These are phyloP conservation scores for Anarsia innoxiella DNA, from an alignment of 2,888 invertebrate genomes.

Conservation along the genomic window DNA sequence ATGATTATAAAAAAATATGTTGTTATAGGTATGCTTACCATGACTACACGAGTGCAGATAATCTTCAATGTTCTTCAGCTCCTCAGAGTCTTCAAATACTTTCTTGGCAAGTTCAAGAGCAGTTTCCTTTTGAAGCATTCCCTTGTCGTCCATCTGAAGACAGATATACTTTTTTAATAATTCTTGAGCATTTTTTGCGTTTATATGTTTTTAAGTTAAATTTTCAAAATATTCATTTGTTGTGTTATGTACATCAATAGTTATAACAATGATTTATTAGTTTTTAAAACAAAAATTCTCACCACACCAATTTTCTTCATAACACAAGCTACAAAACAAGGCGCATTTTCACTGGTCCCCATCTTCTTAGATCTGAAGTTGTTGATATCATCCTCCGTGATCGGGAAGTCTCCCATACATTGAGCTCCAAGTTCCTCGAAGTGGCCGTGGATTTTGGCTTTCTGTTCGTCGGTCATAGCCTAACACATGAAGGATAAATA, in stretches of 20 bases:
- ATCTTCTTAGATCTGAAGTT: slow-evolving; percentile 34
- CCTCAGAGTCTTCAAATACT: slow-evolving; percentile 48
- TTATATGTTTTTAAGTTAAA: no score
- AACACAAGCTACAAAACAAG: slow-evolving; percentile 57
- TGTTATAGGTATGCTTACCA: no score
- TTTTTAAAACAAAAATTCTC: slow-evolving; percentile 19
- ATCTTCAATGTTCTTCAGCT: slow-evolving; percentile 42
- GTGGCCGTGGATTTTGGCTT: slow-evolving; percentile 38
- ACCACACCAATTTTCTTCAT: slow-evolving; percentile 51
- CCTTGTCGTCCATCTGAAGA: slow-evolving; percentile 47
- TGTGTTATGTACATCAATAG: no score
- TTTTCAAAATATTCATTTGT: no score
- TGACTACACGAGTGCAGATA: slow-evolving; percentile 51
- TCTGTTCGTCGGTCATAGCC: slow-evolving; percentile 57
- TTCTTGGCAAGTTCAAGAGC: slow-evolving; percentile 44
- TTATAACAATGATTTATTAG: no score
- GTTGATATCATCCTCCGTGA: slow-evolving; percentile 43
- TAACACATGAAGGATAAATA: no score
- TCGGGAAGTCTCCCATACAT: slow-evolving; percentile 39
- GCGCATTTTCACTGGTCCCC: slow-evolving; percentile 41
- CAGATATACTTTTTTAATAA: no score
- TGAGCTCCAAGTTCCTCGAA: slow-evolving; percentile 41
- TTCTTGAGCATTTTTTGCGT: no score
- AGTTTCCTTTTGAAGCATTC: slow-evolving; percentile 47
- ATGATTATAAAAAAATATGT: no score